Conservation (phyloP, 2,888 invertebrate genomes). For the Phania funesta region DNA sequence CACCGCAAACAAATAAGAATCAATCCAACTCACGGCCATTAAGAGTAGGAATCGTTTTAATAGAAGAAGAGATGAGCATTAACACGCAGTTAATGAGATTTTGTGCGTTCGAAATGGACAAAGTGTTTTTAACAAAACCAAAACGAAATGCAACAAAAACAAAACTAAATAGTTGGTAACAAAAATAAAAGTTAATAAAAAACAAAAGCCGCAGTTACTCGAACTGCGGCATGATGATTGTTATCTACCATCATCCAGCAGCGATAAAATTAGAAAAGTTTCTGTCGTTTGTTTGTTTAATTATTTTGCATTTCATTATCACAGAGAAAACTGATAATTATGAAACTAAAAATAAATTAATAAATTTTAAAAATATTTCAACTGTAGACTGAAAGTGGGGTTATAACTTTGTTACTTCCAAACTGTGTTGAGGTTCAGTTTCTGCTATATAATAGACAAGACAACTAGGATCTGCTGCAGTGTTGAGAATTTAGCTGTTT, state of each 20-base stretch:
- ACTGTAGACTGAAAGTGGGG: no score
- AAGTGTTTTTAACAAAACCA: constrained; percentile 19
- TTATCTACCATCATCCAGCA: neutral
- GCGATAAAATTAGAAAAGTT: neutral
- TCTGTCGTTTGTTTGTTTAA: neutral
- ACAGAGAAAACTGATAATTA: neutral
- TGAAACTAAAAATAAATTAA: neutral
- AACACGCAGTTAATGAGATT: constrained; percentile 5
- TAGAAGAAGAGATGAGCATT: neutral
- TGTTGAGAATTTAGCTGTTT: no score
- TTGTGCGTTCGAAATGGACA: constrained; percentile 26
- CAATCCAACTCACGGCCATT: neutral
- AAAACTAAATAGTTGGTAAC: constrained; percentile 15
- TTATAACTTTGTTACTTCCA: no score
- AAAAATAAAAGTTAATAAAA: constrained; percentile 28
- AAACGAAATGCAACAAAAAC: neutral
- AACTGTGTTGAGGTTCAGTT: no score
- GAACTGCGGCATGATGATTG: neutral
- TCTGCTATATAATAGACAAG: no score
- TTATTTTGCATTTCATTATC: constrained; percentile 18
- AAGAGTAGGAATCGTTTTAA: neutral
- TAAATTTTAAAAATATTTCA: neutral
- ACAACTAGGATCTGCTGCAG: no score
- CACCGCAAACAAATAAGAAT: neutral
- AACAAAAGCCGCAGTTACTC: neutral